Conservation (phyloP, 1,140 invertebrate species). For the Bradynema listronoti region DNA sequence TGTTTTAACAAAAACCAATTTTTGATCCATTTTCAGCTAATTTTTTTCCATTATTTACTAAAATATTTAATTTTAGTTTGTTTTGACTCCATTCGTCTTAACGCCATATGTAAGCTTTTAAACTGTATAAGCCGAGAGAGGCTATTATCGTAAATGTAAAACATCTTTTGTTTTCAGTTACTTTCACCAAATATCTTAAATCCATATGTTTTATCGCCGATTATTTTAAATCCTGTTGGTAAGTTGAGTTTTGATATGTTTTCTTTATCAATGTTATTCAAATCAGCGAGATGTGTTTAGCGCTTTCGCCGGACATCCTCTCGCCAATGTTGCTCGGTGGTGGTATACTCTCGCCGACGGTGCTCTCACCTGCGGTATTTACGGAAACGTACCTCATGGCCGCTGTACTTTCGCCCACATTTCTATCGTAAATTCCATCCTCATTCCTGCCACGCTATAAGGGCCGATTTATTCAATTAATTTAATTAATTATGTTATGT, state of each 20-base stretch:
- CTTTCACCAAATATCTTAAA: slow-evolving; percentile 7
- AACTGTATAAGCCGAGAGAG: neutral
- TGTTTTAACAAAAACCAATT: too few relatives aligned
- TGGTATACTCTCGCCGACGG: slow-evolving; percentile 36
- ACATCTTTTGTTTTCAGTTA: neutral
- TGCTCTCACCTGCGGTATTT: slow-evolving; percentile 47
- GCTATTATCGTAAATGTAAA: neutral
- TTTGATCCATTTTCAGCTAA: too few relatives aligned
- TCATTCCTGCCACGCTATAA: too few relatives aligned
- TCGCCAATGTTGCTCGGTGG: slow-evolving; percentile 17
- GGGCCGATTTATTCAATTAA: too few relatives aligned
- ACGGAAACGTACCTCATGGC: slow-evolving; percentile 49
- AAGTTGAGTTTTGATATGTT: too few relatives aligned
- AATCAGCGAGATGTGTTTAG: too few relatives aligned
- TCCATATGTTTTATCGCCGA: neutral
- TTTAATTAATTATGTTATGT: too few relatives aligned
- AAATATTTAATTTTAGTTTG: slow-evolving; percentile 14
- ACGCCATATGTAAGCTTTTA: slow-evolving; percentile 16
- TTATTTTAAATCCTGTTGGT: neutral
- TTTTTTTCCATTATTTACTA: too few relatives aligned
- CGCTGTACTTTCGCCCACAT: slow-evolving; percentile 48
- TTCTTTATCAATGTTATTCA: too few relatives aligned
- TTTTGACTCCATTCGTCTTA: slow-evolving; percentile 23
- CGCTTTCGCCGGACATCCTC: neutral
- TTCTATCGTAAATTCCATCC: slow-evolving; percentile 40